Conservation (phyloP, 1,140 invertebrate species). For the Caerostris darwini region DNA sequence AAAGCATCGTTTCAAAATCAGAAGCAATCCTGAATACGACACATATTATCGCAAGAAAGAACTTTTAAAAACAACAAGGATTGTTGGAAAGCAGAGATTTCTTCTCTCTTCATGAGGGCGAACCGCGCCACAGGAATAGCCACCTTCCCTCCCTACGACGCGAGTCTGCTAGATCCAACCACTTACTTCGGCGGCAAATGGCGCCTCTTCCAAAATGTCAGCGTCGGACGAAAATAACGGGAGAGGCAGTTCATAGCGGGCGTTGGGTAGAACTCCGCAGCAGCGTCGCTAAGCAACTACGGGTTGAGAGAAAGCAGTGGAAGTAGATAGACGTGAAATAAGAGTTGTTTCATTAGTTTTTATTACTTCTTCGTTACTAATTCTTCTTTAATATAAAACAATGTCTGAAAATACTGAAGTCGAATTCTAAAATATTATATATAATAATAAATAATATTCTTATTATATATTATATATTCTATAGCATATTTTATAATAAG, state of each 20-base stretch:
- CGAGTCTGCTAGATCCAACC: slow-evolving; percentile 5
- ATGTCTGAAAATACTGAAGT: no score
- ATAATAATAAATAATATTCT: no score
- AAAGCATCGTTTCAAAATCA: not conserved
- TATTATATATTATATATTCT: no score
- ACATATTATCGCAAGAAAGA: not conserved
- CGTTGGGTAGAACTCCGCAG: not conserved
- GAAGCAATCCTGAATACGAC: not conserved
- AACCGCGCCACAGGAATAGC: not conserved
- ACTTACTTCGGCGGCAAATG: slow-evolving; percentile 37
- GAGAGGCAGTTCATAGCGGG: not conserved
- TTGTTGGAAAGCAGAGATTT: no score
- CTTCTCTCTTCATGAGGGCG: no score
- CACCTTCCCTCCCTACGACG: slow-evolving; percentile 11
- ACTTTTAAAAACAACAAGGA: not conserved
- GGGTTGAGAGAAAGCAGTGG: not conserved
- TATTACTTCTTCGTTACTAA: no score
- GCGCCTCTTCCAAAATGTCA: slow-evolving; percentile 38
- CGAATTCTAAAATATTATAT: no score
- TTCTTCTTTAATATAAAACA: no score
- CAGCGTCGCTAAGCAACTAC: slow-evolving; percentile 16
- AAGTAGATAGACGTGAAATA: no score
- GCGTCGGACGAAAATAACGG: slow-evolving; percentile 31
- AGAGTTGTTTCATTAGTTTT: no score
- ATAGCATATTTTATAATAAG: no score